Percentiles rank a stretch among this genome's conserved stretches.
Evolutionary conservation across 1,140 invertebrate species (phyloP).

Genomic region (Asbolus verrucosus): DNA sequence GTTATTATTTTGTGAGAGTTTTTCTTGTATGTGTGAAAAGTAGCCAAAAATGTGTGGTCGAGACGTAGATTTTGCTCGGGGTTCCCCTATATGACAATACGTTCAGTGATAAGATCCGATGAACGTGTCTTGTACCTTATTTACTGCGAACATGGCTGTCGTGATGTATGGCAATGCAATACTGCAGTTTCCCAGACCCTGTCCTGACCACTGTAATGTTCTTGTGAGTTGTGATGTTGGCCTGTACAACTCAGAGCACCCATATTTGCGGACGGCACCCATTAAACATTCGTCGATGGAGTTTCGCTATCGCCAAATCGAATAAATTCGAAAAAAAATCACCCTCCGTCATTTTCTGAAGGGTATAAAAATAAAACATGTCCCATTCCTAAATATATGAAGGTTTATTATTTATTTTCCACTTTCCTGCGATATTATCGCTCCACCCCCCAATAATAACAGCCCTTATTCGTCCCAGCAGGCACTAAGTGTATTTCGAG

Average conservation of each 20-base stretch:
- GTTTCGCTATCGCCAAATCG: neutral
- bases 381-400: constrained; percentile 29
- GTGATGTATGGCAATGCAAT: constrained; percentile 54
- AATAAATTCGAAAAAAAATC: neutral
- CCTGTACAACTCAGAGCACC: constrained; percentile 5
- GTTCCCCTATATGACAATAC: constrained; percentile 7
- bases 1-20: too few species aligned
- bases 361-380: neutral
- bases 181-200: constrained; percentile 48
- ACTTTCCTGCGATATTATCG: constrained; percentile 50
- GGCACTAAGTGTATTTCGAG: constrained; percentile 56
- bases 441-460: constrained; percentile 50
- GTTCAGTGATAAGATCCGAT: neutral
- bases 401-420: constrained; percentile 52
- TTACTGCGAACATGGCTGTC: constrained; percentile 50
- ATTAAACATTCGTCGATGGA: neutral
- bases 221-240: constrained; percentile 47
- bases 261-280: neutral
- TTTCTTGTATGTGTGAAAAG: too few species aligned
- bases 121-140: constrained; percentile 44
- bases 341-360: neutral
- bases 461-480: constrained; percentile 52
- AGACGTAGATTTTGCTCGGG: too few species aligned
- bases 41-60: too few species aligned
- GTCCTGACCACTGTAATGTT: constrained; percentile 48